Evolutionary conservation across 2,797 vertebrate species (phyloP).

Genomic region (Squalus acanthias): DNA sequence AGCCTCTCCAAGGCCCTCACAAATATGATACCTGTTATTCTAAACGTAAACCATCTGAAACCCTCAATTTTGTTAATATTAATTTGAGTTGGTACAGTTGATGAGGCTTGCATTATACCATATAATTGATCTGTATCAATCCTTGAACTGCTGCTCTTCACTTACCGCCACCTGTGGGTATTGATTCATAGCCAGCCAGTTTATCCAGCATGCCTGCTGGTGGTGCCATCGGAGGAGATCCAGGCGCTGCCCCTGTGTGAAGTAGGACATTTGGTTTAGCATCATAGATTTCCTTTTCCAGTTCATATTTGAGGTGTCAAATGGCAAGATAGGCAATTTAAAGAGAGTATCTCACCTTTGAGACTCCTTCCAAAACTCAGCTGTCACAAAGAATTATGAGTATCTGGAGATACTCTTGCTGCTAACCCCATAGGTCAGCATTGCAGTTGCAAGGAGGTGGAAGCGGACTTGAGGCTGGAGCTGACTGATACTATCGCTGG

Average conservation of each 20-base stretch:
- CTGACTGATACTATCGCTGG: not conserved
- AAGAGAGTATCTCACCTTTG: not conserved
- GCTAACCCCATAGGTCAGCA: not conserved
- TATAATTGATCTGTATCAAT: not conserved
- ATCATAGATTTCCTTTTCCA: not conserved
- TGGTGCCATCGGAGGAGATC: not conserved
- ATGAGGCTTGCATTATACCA: not conserved
- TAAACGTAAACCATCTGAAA: not conserved
- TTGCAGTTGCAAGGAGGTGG: not conserved
- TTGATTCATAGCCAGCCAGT: slow-evolving; percentile 5
- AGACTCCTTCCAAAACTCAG: not conserved
- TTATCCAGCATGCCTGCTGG: not conserved
- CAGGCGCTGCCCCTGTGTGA: not conserved
- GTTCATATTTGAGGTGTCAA: not conserved
- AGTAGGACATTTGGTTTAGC: not conserved
- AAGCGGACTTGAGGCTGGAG: not conserved
- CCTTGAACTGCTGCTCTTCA: not conserved
- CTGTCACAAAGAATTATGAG: not conserved
- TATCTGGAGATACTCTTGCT: not conserved
- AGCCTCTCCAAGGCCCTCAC: not conserved
- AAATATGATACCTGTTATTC: not conserved
- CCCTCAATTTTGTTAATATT: not conserved
- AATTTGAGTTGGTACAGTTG: not conserved
- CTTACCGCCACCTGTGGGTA: not conserved
- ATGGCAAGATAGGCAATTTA: not conserved